Base-by-base conservation (phyloP, 2,888 invertebrate genomes). In the Nymphalis urticae region DNA sequence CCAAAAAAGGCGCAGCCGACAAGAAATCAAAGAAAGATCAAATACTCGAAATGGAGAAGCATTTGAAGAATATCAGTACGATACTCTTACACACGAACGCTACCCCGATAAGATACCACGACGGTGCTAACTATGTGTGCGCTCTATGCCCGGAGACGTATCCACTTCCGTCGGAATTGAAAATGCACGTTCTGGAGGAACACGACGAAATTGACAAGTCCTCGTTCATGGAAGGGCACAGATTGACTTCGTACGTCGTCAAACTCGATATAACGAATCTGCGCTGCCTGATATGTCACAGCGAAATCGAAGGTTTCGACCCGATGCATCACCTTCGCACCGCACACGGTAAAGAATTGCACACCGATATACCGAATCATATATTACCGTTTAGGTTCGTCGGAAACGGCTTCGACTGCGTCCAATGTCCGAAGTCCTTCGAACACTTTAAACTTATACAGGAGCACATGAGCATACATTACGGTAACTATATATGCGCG, bases 71-170 rank as follows among this genome's bases (percentile, higher is more conserved):
- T 70, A 79, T 84, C 13, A 79, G 76, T 70, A 77, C 79, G 56
- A 75, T 87, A n/a, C 72, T 87, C 1, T 68, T 78, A 3, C 75
- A 76, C 60, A 79, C 87, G 0, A 88, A 87, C 60, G 87, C 87
- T 0, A 87, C 88, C 0, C 85, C 86, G 0, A 85, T 85, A 19
- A 66, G 71, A 36, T 71, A 68, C 61, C 71, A 71, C 54, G 71
- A 71, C 32, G 71, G 71, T 47, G 68, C 68, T 2, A 71, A 66
- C 27, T 71, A 71, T 8, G 68, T 71, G 0, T 71, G 71, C 21
- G 71, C 71, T 1, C 65, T 71, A 0, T 71, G 71, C 48, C 65
- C 68, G n/a, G 71, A 71, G 48, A 71, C 68, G 3, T 71, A 68
- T 51, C 68, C 65, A 1, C 54, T 65, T 8, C 71, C 71, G 7